Base-by-base conservation (phyloP, 2,113 vertebrate genomes). In the Tachysurus vachellii region DNA sequence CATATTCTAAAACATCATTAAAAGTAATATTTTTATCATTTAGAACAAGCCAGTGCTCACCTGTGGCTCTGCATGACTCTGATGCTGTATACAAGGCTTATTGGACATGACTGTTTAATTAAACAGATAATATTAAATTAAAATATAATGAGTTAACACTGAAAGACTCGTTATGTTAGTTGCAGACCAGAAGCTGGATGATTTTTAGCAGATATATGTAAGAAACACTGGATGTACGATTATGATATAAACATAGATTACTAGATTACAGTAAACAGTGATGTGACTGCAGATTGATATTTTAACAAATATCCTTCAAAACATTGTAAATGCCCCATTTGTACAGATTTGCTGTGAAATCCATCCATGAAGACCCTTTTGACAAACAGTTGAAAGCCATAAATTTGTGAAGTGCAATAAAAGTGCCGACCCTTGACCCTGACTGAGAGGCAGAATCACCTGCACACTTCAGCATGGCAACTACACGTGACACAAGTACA, bases 361-460 rank as follows among this genome's bases (percentile, higher is more conserved):
- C 66, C 87, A 88, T 88, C 79, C 89, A 86, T 88, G 85, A 82
- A 89, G 76, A 80, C 82, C 53, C 59, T 81, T 81, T 82, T 82
- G 82, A 87, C 85, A 83, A 88, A 89, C 81, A 91, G 86, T 88
- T 91, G 86, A 85, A 91, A 91, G 89, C 92, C 94, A 95, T 95
- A 95, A 95, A 95, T 96, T 94, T 95, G 93, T 93, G 91, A 93
- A 94, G 90, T 90, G 94, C 94, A 94, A 95, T 95, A 94, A 95
- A 95, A 95, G 93, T 94, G 95, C 94, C 93, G 94, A 95, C 95
- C 95, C 94, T 91, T 96, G 95, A 96, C 95, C 95, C 95, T 94
- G 94, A 91, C 94, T 90, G 93, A 93, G 92, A 92, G 90, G 90
- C 93, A 91, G 90, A 86, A 89, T 92, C 89, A 61, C 82, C 91